Conservation (phyloP, 2,113 vertebrate genomes). For the Corvus cornix region DNA sequence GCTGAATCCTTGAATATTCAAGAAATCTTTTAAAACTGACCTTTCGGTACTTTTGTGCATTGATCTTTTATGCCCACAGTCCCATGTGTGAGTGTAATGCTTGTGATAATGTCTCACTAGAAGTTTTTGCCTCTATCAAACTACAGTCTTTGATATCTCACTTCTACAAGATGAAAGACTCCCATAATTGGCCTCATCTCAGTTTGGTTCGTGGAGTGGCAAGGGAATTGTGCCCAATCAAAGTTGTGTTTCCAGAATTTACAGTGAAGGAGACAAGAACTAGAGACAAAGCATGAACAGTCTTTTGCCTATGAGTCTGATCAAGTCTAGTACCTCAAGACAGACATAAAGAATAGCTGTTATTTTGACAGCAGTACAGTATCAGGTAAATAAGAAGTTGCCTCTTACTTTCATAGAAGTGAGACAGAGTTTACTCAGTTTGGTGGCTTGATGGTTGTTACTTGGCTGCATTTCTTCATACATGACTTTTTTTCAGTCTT, state of each 20-base stretch:
- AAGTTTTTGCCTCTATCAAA: not conserved
- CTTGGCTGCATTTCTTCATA: not conserved
- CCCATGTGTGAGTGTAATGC: not conserved
- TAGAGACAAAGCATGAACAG: not conserved
- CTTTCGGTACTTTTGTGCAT: not conserved
- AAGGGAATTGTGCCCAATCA: not conserved
- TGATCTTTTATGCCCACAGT: not conserved
- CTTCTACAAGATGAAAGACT: not conserved
- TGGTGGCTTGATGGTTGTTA: not conserved
- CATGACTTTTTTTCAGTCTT: not conserved
- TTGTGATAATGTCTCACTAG: not conserved
- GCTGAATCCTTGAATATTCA: slow-evolving; percentile 13
- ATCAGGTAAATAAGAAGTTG: not conserved
- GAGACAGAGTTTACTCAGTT: not conserved
- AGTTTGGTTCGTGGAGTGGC: not conserved
- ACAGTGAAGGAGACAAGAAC: not conserved
- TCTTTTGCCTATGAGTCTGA: not conserved
- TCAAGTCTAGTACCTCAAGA: not conserved
- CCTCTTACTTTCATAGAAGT: not conserved
- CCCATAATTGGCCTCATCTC: not conserved
- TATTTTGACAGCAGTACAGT: not conserved
- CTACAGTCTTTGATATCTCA: not conserved
- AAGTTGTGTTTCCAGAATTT: not conserved
- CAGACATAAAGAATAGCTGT: not conserved
- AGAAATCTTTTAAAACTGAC: slow-evolving; percentile 9